Evolutionary conservation across 2,797 vertebrate species (phyloP).

Genomic region (Sparus aurata): DNA sequence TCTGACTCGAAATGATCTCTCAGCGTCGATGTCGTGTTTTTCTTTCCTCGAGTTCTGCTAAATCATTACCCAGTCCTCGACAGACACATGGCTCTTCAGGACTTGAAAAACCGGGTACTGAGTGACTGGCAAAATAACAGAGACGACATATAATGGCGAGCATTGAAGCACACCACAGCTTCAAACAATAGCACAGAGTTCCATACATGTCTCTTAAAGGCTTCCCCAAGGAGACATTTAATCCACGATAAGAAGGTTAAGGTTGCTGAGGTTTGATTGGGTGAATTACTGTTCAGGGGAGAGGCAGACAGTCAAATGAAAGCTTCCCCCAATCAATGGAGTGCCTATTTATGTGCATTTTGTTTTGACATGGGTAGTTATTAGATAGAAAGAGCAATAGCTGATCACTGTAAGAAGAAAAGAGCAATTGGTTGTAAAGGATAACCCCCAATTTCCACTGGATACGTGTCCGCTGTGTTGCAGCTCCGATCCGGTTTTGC

Average conservation of each 20-base stretch:
- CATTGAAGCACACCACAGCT: too few species aligned
- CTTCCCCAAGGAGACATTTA: too few species aligned
- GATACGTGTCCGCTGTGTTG: too few species aligned
- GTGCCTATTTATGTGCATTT: not conserved
- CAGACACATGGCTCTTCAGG: not conserved
- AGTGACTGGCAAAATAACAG: too few species aligned
- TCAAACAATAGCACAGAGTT: too few species aligned
- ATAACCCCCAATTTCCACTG: too few species aligned
- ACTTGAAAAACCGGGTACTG: not conserved
- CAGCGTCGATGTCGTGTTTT: slow-evolving; percentile 14
- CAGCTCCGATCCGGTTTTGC: too few species aligned
- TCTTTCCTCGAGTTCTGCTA: not conserved
- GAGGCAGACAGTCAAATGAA: not conserved
- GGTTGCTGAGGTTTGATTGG: not conserved
- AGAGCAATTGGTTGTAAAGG: too few species aligned
- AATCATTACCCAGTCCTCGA: not conserved
- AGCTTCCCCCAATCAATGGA: not conserved
- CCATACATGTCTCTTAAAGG: too few species aligned
- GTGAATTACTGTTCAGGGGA: not conserved
- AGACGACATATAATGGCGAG: too few species aligned
- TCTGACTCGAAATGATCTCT: slow-evolving; percentile 27
- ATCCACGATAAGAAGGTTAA: not conserved
- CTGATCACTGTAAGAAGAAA: not conserved
- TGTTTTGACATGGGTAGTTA: not conserved
- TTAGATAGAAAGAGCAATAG: not conserved